phyloP scores from a whole-genome alignment of 2,797 vertebrate species.

The Sarcophilus harrisii region DNA sequence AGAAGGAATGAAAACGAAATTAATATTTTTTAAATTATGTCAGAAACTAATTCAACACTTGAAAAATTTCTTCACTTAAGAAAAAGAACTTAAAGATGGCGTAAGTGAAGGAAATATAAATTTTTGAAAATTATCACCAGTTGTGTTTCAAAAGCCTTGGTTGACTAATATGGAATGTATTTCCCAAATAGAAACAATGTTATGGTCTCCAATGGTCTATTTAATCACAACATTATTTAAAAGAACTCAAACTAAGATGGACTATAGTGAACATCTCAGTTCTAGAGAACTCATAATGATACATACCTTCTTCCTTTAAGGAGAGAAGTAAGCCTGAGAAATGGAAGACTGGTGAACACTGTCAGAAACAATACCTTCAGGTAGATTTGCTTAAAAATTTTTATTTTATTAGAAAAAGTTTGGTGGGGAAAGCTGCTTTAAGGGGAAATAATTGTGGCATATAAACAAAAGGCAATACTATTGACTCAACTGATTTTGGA shows the following conservation, averaged over 20 bases:
- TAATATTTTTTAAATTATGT: background rate
- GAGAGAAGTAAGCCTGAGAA: background rate
- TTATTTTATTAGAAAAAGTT: background rate
- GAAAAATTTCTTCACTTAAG: conserved; percentile 46
- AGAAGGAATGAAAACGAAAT: conserved; percentile 49
- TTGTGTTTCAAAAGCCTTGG: background rate
- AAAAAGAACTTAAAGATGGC: background rate
- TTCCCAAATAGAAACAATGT: background rate
- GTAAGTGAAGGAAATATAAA: background rate
- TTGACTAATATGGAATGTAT: background rate
- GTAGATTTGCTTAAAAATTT: background rate
- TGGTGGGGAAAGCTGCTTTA: background rate
- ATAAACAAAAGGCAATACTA: background rate
- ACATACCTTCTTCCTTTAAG: background rate
- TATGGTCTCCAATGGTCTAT: background rate
- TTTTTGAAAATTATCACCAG: background rate
- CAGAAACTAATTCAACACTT: conserved; percentile 26
- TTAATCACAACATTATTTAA: background rate
- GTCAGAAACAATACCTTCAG: background rate
- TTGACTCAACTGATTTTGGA: background rate
- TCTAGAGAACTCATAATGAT: background rate
- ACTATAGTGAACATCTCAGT: background rate
- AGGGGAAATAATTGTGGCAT: background rate
- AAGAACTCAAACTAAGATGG: background rate
- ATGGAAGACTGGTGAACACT: background rate